phyloP scores from a whole-genome alignment of 2,888 invertebrate species.

The Pelosia muscerda region DNA sequence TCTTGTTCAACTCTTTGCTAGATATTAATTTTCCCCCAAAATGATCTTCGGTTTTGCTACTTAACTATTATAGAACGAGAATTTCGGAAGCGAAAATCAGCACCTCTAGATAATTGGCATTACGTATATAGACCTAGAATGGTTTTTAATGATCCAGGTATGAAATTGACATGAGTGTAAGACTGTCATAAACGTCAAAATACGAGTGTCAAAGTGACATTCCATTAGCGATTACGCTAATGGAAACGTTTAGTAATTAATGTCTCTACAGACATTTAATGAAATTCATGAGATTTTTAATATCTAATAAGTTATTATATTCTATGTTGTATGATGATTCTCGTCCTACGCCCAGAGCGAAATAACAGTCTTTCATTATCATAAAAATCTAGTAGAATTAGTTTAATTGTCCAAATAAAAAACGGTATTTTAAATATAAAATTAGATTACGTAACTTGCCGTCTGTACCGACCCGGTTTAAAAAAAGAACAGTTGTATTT shows the following conservation, averaged over 20 bases:
- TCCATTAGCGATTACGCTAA: not conserved
- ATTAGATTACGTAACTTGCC: not conserved
- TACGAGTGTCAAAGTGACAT: not conserved
- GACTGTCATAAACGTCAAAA: no score
- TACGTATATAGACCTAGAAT: no score
- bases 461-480: not conserved
- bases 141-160: no score
- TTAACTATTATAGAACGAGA: conserved; percentile 35
- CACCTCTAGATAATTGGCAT: no score
- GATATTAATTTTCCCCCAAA: conserved; percentile 76
- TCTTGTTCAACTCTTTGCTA: conserved; percentile 82
- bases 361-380: not conserved
- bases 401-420: not conserved
- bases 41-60: conserved; percentile 61
- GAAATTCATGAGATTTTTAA: no score
- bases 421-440: not conserved
- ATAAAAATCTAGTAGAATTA: not conserved
- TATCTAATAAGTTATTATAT: no score
- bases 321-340: no score
- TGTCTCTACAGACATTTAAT: no score
- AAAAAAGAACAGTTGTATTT: conserved; percentile 15
- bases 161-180: no score
- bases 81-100: conserved; percentile 17
- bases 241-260: not conserved
- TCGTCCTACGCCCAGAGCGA: not conserved